Evolutionary conservation across 2,113 vertebrate genomes (phyloP), one percentile per base, ranked within the genome.

Genomic region (Thalassarche chlororhynchos): DNA sequence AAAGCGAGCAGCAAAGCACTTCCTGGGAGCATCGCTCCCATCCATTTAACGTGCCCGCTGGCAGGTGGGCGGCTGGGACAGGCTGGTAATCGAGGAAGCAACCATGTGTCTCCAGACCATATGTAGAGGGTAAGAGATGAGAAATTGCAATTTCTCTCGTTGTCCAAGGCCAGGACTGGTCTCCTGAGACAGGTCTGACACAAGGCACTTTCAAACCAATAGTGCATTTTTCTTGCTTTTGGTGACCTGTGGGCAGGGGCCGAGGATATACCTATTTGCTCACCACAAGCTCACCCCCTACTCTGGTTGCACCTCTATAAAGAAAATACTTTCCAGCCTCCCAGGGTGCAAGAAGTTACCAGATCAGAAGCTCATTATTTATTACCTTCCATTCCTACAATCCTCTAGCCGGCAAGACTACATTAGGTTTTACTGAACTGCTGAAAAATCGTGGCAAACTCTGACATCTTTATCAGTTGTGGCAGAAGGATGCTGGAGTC

Each of bases 41-140:
- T 74, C 55, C 84, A 23, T 79, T 72, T 52, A 15, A 10, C 3
- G 9, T 3, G 5, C 23, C 51, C 10, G 8, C 71, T 38, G 71
- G 76, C 94, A 90, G 96, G 75, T 84, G 91, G 92, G 87, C 29
- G 78, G 74, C 4, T 2, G 3, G 87, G 87, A 87, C 83, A 55
- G 82, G 71, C 57, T 79, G 90, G 85, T 80, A 61, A 78, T 66
- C 3, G 38, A 88, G 65, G 94, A 81, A 69, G 20, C 96, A 96
- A 49, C 87, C 76, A 44, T 46, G 94, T 93, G 87, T 81, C 95
- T 87, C 93, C 87, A 76, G 87, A 91, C 94, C 96, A 85, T 87
- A 82, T 66, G 92, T 29, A 66, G 78, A 88, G 51, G 34, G 23
- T 5, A 60, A 74, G 46, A 70, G 44, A 78, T 21, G 87, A 90